Evolutionary conservation across 2,113 vertebrate genomes (phyloP).

Genomic region (Gallinago jamesoni): DNA sequence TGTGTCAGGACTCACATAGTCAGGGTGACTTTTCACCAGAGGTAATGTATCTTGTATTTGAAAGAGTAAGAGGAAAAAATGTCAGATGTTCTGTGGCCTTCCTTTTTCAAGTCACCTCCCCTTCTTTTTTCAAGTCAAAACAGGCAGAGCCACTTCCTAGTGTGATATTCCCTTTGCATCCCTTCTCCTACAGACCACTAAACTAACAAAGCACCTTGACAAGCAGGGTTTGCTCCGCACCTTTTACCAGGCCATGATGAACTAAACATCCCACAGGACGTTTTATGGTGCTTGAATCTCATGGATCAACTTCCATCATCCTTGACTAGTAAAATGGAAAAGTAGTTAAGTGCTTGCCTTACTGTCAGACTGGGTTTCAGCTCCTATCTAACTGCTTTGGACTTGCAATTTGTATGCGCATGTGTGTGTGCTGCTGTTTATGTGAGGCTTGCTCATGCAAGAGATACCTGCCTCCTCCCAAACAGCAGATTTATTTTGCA

Average conservation of each 20-base stretch:
- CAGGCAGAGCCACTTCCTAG: not conserved
- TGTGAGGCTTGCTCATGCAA: not conserved
- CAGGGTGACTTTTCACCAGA: conserved; percentile 61
- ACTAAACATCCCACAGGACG: not conserved
- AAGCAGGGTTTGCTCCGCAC: not conserved
- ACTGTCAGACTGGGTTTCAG: conserved; percentile 35
- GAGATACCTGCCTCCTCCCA: not conserved
- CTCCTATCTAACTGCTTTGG: conserved; percentile 19
- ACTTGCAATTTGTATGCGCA: not conserved
- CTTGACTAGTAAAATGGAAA: conserved; percentile 52
- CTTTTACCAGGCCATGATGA: not conserved
- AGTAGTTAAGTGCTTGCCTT: conserved; percentile 50
- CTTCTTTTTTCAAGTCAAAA: not conserved
- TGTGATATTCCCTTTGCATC: not conserved
- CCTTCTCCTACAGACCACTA: not conserved
- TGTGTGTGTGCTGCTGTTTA: not conserved
- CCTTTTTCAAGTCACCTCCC: not conserved
- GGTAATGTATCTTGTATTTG: conserved; percentile 49
- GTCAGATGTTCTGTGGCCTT: not conserved
- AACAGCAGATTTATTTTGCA: not conserved
- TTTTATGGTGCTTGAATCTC: conserved; percentile 3
- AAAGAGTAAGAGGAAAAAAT: conserved; percentile 7
- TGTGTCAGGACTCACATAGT: conserved; percentile 52
- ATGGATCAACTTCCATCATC: conserved; percentile 2
- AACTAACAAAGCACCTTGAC: not conserved